These are phyloP conservation scores for Typhlomys cinereus DNA, from an alignment of 2,113 vertebrate species.

Conservation along the genomic window DNA sequence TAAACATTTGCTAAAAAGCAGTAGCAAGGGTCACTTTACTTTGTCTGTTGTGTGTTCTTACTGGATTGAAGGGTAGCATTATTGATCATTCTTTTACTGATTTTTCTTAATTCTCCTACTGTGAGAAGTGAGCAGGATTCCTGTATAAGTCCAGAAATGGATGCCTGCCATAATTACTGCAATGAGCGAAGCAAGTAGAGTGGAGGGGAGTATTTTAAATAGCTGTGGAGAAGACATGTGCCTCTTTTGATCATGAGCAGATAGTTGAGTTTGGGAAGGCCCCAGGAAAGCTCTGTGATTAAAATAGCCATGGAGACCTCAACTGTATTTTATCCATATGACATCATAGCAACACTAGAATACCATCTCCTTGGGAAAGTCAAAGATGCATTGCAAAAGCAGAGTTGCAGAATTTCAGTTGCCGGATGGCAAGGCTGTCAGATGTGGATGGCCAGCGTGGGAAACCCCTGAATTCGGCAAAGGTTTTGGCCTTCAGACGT, in stretches of 20 bases:
- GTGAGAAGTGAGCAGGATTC: not conserved
- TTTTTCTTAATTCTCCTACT: conserved; percentile 4
- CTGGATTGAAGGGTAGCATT: not conserved
- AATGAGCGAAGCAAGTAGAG: not conserved
- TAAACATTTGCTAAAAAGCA: not conserved
- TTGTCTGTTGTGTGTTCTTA: conserved; percentile 31
- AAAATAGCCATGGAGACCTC: conserved; percentile 19
- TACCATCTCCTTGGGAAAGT: not conserved
- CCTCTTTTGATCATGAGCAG: not conserved
- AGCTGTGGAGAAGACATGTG: not conserved
- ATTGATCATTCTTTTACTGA: not conserved
- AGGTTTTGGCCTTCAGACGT: not conserved
- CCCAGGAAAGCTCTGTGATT: conserved; percentile 23
- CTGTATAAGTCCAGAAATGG: not conserved
- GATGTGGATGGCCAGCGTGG: not conserved
- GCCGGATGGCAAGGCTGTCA: not conserved
- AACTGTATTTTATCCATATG: conserved; percentile 19
- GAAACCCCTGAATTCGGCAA: not conserved
- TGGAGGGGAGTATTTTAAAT: conserved; percentile 36
- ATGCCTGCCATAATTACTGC: not conserved
- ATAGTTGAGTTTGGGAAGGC: not conserved
- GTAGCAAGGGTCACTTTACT: conserved; percentile 32
- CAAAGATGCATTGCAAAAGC: not conserved
- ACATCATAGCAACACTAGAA: not conserved
- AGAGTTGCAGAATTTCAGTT: not conserved